Evolutionary conservation across 1,140 invertebrate genomes (phyloP).

Genomic region (Conus ventricosus): DNA sequence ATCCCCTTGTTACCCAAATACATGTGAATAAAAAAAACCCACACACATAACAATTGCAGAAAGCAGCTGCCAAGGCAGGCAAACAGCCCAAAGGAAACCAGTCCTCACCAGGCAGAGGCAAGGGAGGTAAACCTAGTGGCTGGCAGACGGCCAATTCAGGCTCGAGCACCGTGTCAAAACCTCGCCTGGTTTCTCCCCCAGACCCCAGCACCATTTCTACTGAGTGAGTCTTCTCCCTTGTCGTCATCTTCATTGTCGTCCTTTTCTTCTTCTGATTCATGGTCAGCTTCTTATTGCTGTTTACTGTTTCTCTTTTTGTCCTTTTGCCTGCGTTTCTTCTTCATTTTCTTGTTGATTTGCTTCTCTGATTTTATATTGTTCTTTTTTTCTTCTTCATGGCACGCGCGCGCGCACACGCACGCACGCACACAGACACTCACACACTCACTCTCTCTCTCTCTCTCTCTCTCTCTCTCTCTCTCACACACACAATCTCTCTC

Average conservation of each 20-base stretch:
- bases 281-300: neutral
- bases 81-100: conserved; percentile 36
- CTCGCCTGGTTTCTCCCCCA: conserved; percentile 57
- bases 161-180: conserved; percentile 48
- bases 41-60: conserved; percentile 27
- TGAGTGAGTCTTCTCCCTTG: conserved; percentile 57
- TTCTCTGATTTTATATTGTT: too few species aligned
- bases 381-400: too few species aligned
- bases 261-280: neutral
- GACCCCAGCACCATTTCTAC: conserved; percentile 62
- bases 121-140: neutral
- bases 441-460: too few species aligned
- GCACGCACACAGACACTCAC: too few species aligned
- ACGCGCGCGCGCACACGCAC: too few species aligned
- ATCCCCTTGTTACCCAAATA: too few species aligned
- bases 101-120: conserved; percentile 21
- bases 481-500: too few species aligned
- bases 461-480: too few species aligned
- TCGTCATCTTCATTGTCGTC: neutral
- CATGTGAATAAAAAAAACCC: too few species aligned
- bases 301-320: neutral
- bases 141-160: neutral
- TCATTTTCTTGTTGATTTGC: too few species aligned
- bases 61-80: conserved; percentile 32
- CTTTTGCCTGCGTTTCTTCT: too few species aligned